These are phyloP conservation scores for Acanthornis magna DNA, from an alignment of 2,797 vertebrate species.

Conservation along the genomic window DNA sequence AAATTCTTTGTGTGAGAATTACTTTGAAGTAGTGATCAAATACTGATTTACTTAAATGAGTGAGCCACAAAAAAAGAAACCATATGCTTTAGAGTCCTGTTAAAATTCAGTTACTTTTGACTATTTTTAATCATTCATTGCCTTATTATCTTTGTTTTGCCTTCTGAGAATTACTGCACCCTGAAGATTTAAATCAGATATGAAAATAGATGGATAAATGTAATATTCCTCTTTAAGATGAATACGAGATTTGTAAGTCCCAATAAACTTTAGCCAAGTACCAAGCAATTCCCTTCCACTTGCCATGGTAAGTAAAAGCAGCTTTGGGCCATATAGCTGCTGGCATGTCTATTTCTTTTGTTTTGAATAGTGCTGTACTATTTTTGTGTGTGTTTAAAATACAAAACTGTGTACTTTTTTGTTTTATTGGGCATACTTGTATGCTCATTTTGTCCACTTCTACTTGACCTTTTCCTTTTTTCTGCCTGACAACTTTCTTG, in stretches of 20 bases:
- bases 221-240: background rate
- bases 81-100: conserved; percentile 11
- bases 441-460: background rate
- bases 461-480: background rate
- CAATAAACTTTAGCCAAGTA: background rate
- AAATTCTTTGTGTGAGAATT: conserved; percentile 55
- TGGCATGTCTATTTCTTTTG: background rate
- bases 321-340: background rate
- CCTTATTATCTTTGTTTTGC: conserved; percentile 32
- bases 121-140: conserved; percentile 49
- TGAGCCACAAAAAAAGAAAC: conserved; percentile 50
- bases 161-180: conserved; percentile 5
- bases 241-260: background rate
- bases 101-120: conserved; percentile 43
- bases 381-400: background rate
- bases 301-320: background rate
- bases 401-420: background rate
- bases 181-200: conserved; percentile 32
- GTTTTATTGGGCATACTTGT: background rate
- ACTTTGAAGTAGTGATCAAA: conserved; percentile 61
- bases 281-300: background rate
- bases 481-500: background rate
- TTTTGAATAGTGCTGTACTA: background rate
- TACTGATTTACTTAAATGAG: conserved; percentile 58
- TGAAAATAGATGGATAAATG: conserved; percentile 30